Evolutionary conservation across 2,888 invertebrate species (phyloP).

Genomic region (Heliothis peltigera): DNA sequence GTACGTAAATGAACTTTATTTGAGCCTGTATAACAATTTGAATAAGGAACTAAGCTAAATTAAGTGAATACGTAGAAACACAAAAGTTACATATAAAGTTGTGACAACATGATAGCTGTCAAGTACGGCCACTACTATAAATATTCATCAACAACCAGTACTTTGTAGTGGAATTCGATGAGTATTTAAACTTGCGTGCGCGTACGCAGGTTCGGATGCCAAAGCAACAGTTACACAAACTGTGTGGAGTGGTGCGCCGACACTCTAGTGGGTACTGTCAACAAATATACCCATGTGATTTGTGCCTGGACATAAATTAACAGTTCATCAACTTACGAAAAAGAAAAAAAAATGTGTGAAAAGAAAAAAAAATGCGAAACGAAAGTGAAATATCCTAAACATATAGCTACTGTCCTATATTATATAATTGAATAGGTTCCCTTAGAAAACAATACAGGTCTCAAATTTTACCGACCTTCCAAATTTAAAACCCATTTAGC

Average conservation of each 20-base stretch:
- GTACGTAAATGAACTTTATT: too few relatives aligned
- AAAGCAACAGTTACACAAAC: constrained; percentile 66
- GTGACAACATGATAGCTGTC: neutral
- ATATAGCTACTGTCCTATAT: too few relatives aligned
- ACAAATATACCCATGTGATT: constrained; percentile 48
- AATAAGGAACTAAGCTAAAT: too few relatives aligned
- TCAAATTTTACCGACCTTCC: too few relatives aligned
- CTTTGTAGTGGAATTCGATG: constrained; percentile 49
- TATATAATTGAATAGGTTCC: too few relatives aligned
- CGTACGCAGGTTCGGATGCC: constrained; percentile 56
- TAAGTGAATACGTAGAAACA: too few relatives aligned
- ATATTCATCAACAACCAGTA: constrained; percentile 31
- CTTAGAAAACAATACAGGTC: too few relatives aligned
- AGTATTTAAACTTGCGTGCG: constrained; percentile 56
- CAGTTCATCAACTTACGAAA: constrained; percentile 51
- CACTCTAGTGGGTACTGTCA: constrained; percentile 55
- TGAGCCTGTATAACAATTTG: too few relatives aligned
- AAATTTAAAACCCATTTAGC: too few relatives aligned
- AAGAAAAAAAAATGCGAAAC: neutral
- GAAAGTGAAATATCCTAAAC: neutral
- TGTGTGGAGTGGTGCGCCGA: constrained; percentile 51
- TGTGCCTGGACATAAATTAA: constrained; percentile 61
- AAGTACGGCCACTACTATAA: constrained; percentile 16
- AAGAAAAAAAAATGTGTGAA: constrained; percentile 18
- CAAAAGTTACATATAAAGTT: too few relatives aligned